These are phyloP conservation scores for Cebus imitator DNA, from an alignment of 2,113 vertebrate species.

Conservation along the genomic window DNA sequence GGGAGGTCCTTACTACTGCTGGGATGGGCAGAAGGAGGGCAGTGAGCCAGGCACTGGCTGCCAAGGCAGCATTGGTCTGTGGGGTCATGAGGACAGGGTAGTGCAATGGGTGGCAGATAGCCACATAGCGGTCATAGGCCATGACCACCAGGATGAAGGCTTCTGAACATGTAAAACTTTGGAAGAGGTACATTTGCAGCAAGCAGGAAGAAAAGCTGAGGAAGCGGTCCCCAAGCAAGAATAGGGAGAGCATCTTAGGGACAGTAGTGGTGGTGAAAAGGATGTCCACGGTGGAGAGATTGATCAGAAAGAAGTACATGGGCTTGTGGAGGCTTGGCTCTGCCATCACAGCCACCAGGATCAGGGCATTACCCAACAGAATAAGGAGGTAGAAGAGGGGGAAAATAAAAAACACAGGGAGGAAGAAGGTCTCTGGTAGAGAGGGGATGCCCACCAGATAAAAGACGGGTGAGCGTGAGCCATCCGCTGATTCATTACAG, in stretches of 20 bases:
- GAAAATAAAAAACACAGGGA: slow-evolving; percentile 63
- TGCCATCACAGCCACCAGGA: slow-evolving; percentile 55
- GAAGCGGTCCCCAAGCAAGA: slow-evolving; percentile 45
- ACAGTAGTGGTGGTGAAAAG: slow-evolving; percentile 76
- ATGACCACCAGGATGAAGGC: slow-evolving; percentile 76
- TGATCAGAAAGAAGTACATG: slow-evolving; percentile 80
- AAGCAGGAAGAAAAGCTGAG: slow-evolving; percentile 68
- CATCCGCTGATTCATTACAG: slow-evolving; percentile 55
- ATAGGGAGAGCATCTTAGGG: slow-evolving; percentile 71
- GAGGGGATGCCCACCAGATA: slow-evolving; percentile 67
- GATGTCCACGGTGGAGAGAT: slow-evolving; percentile 74
- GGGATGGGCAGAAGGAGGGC: not conserved
- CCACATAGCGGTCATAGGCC: slow-evolving; percentile 66
- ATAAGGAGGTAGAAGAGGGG: slow-evolving; percentile 71
- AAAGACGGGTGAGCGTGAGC: slow-evolving; percentile 39
- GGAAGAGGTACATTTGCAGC: slow-evolving; percentile 77
- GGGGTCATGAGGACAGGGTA: slow-evolving; percentile 61
- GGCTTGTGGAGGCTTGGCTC: slow-evolving; percentile 78
- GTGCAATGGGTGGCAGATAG: slow-evolving; percentile 63
- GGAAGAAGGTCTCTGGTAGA: slow-evolving; percentile 62
- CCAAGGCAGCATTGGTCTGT: slow-evolving; percentile 41
- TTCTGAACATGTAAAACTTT: slow-evolving; percentile 11
- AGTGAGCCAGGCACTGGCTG: slow-evolving; percentile 48
- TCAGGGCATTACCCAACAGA: slow-evolving; percentile 47
- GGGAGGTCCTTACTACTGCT: not conserved